A percentile compares a stretch with the other conserved stretches of the same genome.
Evolutionary conservation across 1,140 invertebrate genomes (phyloP).

Genomic region (Magallana gigas): DNA sequence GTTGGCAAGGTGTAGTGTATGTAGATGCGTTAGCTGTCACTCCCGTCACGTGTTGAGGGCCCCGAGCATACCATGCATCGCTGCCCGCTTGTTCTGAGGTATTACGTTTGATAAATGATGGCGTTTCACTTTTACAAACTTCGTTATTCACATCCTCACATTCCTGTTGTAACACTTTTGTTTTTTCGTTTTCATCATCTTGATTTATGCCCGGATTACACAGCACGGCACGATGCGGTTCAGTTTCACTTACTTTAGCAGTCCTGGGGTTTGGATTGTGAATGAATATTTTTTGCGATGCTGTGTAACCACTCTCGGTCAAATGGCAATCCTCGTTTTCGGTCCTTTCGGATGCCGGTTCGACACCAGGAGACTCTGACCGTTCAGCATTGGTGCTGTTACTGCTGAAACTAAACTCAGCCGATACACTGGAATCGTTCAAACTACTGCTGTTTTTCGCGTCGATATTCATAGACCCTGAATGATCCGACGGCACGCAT

Average conservation of each 20-base stretch:
- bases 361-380: neutral
- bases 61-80: constrained; percentile 5
- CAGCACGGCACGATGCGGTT: neutral
- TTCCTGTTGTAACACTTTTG: constrained; percentile 37
- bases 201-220: constrained; percentile 27
- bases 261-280: neutral
- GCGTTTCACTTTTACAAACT: constrained; percentile 19
- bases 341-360: neutral
- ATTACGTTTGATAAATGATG: constrained; percentile 18
- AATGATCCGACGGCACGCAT: neutral
- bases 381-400: neutral
- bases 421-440: neutral
- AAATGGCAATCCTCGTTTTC: neutral
- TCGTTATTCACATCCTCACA: constrained; percentile 10
- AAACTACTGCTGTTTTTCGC: neutral
- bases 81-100: neutral
- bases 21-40: constrained; percentile 13
- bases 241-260: neutral
- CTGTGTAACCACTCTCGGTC: neutral
- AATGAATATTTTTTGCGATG: neutral
- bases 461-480: neutral
- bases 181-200: constrained; percentile 6
- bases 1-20: neutral
- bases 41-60: constrained; percentile 14
- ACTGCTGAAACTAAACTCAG: neutral